Evolutionary conservation across 2,797 vertebrate species (phyloP).

Genomic region (Pseudochirops corinnae): DNA sequence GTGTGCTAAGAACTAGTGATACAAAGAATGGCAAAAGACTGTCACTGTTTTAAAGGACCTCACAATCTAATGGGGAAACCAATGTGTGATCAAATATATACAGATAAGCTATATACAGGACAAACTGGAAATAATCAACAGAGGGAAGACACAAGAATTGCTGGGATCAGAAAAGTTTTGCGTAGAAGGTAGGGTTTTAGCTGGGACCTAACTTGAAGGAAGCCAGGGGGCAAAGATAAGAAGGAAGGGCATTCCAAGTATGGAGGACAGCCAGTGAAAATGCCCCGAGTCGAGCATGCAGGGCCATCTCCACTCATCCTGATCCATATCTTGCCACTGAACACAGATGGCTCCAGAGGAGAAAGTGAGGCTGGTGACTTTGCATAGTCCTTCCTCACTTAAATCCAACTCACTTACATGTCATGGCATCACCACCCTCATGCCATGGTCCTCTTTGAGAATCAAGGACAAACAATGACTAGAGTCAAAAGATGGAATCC

Average conservation of each 20-base stretch:
- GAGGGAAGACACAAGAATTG: neutral
- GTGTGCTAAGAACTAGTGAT: too few species aligned
- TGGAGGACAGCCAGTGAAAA: neutral
- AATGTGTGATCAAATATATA: neutral
- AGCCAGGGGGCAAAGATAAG: neutral
- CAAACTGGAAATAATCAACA: neutral
- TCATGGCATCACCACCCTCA: too few species aligned
- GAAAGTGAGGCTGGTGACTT: too few species aligned
- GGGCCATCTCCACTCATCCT: too few species aligned
- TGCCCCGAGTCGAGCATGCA: neutral
- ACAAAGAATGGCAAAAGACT: neutral
- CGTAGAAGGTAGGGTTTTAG: neutral
- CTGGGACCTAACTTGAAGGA: neutral
- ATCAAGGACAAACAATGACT: neutral
- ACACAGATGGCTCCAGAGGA: too few species aligned
- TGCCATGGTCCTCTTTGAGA: too few species aligned
- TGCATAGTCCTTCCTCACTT: too few species aligned
- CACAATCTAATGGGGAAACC: neutral
- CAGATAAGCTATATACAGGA: neutral
- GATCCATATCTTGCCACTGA: too few species aligned
- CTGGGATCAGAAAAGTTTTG: neutral
- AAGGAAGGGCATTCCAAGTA: neutral
- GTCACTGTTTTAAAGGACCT: neutral
- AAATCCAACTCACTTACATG: too few species aligned
- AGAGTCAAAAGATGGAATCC: neutral